Percentiles rank a stretch among this genome's conserved stretches.
Evolutionary conservation across 1,140 invertebrate genomes (phyloP).

Genomic region (Brachionus asplanchnoidis): DNA sequence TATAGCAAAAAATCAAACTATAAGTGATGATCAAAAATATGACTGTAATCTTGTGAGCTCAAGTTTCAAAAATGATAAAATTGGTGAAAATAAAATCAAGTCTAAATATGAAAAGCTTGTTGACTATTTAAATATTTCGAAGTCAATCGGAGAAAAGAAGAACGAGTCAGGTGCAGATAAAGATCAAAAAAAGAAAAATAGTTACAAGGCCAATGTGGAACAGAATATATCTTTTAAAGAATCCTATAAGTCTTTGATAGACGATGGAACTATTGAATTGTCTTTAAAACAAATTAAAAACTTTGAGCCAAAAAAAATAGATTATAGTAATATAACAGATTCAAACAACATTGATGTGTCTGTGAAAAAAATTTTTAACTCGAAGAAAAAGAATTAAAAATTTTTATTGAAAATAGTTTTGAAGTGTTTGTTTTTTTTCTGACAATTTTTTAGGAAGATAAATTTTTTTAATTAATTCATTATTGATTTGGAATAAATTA

Average conservation of each 20-base stretch:
- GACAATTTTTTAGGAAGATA: neutral
- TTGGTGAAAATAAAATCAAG: neutral
- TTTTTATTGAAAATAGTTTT: neutral
- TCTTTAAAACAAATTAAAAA: neutral
- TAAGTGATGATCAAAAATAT: neutral
- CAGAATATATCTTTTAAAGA: neutral
- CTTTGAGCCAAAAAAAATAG: neutral
- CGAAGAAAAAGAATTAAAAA: neutral
- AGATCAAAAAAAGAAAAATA: neutral
- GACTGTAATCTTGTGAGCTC: neutral
- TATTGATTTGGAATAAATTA: neutral
- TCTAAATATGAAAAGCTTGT: neutral
- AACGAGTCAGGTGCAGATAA: neutral
- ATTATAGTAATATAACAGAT: neutral
- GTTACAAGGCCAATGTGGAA: neutral
- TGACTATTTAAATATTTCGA: neutral
- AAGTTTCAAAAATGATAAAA: neutral
- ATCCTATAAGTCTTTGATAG: neutral
- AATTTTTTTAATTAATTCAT: neutral
- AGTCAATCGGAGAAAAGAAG: neutral
- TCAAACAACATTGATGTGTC: neutral
- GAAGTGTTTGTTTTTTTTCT: neutral
- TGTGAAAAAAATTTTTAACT: neutral
- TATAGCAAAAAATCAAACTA: neutral
- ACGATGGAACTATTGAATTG: slow-evolving; percentile 1